Evolutionary conservation across 2,113 vertebrate genomes (phyloP).

Genomic region (Aphyosemion australe): DNA sequence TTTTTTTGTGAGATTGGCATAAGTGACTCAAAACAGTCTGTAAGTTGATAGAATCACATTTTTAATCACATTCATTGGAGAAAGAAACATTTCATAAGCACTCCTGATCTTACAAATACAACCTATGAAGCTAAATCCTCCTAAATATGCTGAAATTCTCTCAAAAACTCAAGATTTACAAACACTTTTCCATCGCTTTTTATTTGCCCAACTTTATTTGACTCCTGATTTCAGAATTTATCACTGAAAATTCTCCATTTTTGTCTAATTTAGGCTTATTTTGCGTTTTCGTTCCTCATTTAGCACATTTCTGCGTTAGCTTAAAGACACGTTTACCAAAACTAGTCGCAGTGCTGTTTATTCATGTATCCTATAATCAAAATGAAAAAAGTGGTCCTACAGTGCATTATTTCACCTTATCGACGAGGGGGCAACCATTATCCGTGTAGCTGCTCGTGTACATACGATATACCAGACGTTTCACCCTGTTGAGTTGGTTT

Average conservation of each 20-base stretch:
- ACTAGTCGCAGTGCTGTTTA: background rate
- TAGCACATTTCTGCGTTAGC: background rate
- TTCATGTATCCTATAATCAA: no score
- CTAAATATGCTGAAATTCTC: background rate
- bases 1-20: background rate
- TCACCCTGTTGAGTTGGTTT: slow-evolving; percentile 44
- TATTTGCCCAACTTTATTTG: background rate
- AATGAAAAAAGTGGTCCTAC: no score
- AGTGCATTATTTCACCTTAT: no score
- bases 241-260: no score
- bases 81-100: background rate
- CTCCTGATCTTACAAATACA: background rate
- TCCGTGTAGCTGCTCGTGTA: slow-evolving; percentile 79
- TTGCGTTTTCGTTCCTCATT: background rate
- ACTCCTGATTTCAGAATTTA: background rate
- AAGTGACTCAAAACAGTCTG: background rate
- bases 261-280: background rate
- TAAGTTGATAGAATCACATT: background rate
- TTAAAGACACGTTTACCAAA: slow-evolving; percentile 6
- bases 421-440: slow-evolving; percentile 93
- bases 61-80: background rate
- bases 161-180: background rate
- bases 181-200: background rate
- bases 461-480: slow-evolving; percentile 63
- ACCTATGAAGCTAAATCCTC: background rate